phyloP scores from a whole-genome alignment of 2,888 invertebrate species.

The Erpobdella octoculata region DNA sequence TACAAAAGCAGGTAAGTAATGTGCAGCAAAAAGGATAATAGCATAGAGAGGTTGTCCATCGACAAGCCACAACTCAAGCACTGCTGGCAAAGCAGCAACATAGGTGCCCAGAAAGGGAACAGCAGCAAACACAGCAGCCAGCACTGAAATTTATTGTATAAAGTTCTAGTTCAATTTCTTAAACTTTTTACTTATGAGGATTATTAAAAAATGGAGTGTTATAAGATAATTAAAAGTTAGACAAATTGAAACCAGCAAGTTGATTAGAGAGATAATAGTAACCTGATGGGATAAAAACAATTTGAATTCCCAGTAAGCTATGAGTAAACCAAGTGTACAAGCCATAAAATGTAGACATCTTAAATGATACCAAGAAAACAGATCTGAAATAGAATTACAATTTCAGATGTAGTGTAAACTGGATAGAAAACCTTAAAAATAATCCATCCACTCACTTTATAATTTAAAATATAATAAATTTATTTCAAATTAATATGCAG shows the following conservation, averaged over 20 bases:
- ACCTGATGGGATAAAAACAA: conserved; percentile 89
- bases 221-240: background rate
- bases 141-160: conserved; percentile 55
- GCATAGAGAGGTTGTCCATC: conserved; percentile 77
- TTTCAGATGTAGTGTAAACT: no score
- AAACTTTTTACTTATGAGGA: background rate
- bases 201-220: background rate
- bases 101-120: conserved; percentile 93
- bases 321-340: conserved; percentile 97
- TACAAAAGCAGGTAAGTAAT: conserved; percentile 80
- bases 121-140: conserved; percentile 86
- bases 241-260: no score
- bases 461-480: no score
- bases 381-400: conserved; percentile 64
- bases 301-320: conserved; percentile 81
- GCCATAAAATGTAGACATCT: conserved; percentile 92
- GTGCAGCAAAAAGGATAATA: conserved; percentile 69
- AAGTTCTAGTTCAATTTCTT: background rate
- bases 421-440: no score
- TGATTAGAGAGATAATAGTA: conserved; percentile 36
- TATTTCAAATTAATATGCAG: no score
- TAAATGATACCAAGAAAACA: conserved; percentile 89
- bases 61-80: conserved; percentile 86
- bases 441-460: no score
- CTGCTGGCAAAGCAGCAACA: conserved; percentile 86